These are phyloP conservation scores for Ligdia adustata DNA, from an alignment of 2,888 invertebrate genomes.

Conservation along the genomic window DNA sequence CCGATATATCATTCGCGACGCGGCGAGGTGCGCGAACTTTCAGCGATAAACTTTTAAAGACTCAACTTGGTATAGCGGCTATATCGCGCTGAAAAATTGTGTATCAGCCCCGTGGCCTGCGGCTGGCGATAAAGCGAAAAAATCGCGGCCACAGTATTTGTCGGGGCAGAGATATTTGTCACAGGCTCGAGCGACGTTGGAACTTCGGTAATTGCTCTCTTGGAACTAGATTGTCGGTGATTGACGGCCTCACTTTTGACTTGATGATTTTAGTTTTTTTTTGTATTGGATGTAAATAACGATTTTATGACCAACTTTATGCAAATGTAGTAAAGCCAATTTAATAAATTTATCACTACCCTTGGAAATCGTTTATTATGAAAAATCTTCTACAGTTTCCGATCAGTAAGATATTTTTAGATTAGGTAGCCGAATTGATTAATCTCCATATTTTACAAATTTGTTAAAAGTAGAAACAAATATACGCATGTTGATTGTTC, in stretches of 20 bases:
- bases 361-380: too few species aligned
- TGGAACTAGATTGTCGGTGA: slow-evolving; percentile 51
- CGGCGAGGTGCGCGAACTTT: slow-evolving; percentile 73
- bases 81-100: slow-evolving; percentile 82
- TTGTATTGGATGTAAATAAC: neutral
- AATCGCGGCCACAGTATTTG: slow-evolving; percentile 73
- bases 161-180: slow-evolving; percentile 78
- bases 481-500: too few species aligned
- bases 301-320: too few species aligned
- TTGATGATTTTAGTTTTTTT: slow-evolving; percentile 24
- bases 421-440: too few species aligned
- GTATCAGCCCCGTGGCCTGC: slow-evolving; percentile 72
- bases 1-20: slow-evolving; percentile 72
- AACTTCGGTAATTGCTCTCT: slow-evolving; percentile 78
- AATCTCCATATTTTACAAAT: too few species aligned
- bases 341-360: too few species aligned
- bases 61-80: slow-evolving; percentile 65
- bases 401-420: too few species aligned
- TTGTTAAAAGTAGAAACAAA: too few species aligned
- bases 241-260: slow-evolving; percentile 23
- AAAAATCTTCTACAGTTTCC: too few species aligned
- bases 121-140: slow-evolving; percentile 75
- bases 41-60: slow-evolving; percentile 82
- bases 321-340: too few species aligned
- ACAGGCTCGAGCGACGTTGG: slow-evolving; percentile 46